Conservation (phyloP, 92 coral and sea anemone species). For the Epizoanthus illoricatus region DNA sequence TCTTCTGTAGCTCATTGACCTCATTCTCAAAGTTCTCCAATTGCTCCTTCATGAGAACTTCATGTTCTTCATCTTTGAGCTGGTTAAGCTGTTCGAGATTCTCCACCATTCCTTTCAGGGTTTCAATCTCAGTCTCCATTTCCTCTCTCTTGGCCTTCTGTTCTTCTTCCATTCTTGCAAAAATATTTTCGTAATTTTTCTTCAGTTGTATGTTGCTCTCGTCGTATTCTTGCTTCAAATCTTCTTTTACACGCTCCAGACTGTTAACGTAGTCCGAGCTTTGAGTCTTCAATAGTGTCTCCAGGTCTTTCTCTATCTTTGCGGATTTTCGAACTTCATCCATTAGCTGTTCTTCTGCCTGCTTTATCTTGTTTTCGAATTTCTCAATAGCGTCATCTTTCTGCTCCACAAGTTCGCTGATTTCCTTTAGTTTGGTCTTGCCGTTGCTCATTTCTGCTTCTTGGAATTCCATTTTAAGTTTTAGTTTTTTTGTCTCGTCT, state of each 20-base stretch:
- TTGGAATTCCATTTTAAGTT: constrained; percentile 49
- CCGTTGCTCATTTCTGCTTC: constrained; percentile 38
- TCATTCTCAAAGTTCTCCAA: constrained; percentile 61
- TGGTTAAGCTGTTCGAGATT: constrained; percentile 81
- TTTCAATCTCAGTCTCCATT: constrained; percentile 71
- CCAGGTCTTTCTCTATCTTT: constrained; percentile 63
- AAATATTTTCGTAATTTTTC: constrained; percentile 72
- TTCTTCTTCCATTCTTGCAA: constrained; percentile 77
- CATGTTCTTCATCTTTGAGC: constrained; percentile 82
- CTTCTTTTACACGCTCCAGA: constrained; percentile 70
- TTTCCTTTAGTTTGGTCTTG: constrained; percentile 54
- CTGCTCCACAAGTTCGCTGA: constrained; percentile 45
- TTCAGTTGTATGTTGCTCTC: constrained; percentile 61
- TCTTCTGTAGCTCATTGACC: constrained; percentile 47
- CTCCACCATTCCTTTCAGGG: constrained; percentile 89
- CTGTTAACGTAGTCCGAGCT: constrained; percentile 63
- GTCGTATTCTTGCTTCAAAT: constrained; percentile 73
- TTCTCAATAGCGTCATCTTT: constrained; percentile 61
- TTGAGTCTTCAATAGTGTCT: constrained; percentile 54
- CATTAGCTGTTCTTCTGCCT: constrained; percentile 54
- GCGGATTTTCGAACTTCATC: constrained; percentile 60
- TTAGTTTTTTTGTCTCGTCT: constrained; percentile 34
- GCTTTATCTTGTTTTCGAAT: constrained; percentile 54
- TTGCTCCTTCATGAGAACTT: constrained; percentile 65
- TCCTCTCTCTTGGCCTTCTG: constrained; percentile 69